A percentile compares a stretch with the other conserved stretches of the same genome.
phyloP scores from a whole-genome alignment of 2,797 vertebrate species.

The Falco biarmicus region DNA sequence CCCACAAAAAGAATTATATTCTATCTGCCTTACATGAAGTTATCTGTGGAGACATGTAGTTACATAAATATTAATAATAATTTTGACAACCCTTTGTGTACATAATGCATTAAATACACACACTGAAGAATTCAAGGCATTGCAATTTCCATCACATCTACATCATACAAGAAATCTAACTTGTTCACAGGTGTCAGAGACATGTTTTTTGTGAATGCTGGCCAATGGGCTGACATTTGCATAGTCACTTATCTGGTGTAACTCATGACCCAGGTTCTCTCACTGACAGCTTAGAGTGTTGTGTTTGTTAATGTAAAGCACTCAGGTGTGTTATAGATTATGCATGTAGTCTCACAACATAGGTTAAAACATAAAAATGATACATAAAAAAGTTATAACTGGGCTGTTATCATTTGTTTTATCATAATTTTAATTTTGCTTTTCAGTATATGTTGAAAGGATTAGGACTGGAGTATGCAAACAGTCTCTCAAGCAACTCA shows the following conservation, averaged over 20 bases:
- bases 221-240: not conserved
- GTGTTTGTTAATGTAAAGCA: not conserved
- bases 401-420: not conserved
- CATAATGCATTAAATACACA: accelerated
- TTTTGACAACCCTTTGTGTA: not conserved
- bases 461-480: not conserved
- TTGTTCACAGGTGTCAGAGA: not conserved
- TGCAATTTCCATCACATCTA: not conserved
- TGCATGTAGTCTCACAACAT: not conserved
- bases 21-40: not conserved
- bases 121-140: not conserved
- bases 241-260: not conserved
- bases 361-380: not conserved
- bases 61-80: not conserved
- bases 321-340: not conserved
- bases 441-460: not conserved
- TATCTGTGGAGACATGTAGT: not conserved
- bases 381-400: no score
- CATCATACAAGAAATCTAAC: not conserved
- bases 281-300: not conserved
- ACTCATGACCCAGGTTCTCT: not conserved
- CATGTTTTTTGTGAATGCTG: not conserved
- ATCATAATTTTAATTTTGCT: not conserved
- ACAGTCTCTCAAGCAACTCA: not conserved
- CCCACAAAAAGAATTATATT: not conserved